A percentile compares a stretch with the other conserved stretches of the same genome.
phyloP scores from a whole-genome alignment of 2,888 invertebrate genomes.

The Argyra leucocephala region DNA sequence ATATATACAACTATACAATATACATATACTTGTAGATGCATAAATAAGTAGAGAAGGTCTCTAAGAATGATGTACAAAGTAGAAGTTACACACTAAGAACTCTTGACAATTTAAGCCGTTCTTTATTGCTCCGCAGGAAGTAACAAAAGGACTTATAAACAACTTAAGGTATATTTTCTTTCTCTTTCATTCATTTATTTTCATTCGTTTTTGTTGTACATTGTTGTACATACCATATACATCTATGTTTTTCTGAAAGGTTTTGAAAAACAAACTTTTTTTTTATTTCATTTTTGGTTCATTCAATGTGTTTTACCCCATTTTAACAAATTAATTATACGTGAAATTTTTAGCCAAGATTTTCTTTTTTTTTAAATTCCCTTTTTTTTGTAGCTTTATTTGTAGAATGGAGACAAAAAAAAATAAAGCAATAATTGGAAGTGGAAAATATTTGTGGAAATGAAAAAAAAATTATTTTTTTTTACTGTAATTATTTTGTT shows the following conservation, averaged over 20 bases:
- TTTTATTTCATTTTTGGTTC: not conserved
- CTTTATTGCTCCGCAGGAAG: not conserved
- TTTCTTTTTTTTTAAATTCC: not conserved
- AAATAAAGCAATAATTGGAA: too few relatives aligned
- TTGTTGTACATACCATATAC: too few relatives aligned
- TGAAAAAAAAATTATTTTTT: too few relatives aligned
- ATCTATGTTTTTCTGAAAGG: not conserved
- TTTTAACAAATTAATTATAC: slow-evolving; percentile 11
- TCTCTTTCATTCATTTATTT: not conserved
- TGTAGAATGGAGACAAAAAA: too few relatives aligned
- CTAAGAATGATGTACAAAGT: not conserved
- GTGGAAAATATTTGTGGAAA: too few relatives aligned
- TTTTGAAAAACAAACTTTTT: not conserved
- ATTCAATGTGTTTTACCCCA: not conserved
- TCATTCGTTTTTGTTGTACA: not conserved
- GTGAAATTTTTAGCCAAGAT: not conserved
- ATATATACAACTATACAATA: not conserved
- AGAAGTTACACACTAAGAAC: not conserved
- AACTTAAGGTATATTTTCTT: not conserved
- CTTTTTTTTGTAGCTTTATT: too few relatives aligned
- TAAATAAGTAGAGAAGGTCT: too few relatives aligned
- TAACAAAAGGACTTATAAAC: not conserved
- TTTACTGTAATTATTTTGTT: too few relatives aligned
- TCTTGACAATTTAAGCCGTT: slow-evolving; percentile 4
- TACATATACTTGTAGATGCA: too few relatives aligned